phyloP scores from a whole-genome alignment of 2,113 vertebrate genomes.

The Monopterus albus region DNA sequence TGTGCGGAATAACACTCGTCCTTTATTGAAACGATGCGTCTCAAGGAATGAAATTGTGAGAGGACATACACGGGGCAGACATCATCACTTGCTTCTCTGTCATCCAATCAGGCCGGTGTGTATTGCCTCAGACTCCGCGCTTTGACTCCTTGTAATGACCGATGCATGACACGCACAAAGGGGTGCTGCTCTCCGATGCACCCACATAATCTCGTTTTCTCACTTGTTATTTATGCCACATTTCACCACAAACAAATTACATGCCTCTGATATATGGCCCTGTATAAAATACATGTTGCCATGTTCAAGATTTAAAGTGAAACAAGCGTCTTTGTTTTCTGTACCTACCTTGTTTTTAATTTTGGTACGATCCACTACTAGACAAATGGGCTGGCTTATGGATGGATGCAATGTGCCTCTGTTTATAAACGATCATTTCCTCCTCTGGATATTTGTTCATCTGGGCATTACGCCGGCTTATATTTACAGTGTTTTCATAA shows the following conservation, averaged over 20 bases:
- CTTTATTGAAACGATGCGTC: slow-evolving; percentile 28
- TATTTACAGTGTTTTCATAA: background rate
- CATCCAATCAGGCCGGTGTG: background rate
- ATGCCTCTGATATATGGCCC: accelerated
- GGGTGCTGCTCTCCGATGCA: background rate
- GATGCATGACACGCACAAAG: accelerated
- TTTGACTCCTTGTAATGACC: background rate
- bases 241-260: accelerated
- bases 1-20: slow-evolving; percentile 1
- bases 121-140: background rate
- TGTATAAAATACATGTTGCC: accelerated
- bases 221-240: accelerated
- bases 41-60: slow-evolving; percentile 80
- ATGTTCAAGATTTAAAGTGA: background rate
- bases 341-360: accelerated
- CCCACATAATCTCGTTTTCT: accelerated
- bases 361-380: slow-evolving; percentile 74
- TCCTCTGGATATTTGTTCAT: background rate
- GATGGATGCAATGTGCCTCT: slow-evolving; percentile 59
- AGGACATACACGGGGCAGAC: slow-evolving; percentile 76
- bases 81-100: slow-evolving; percentile 57
- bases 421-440: slow-evolving; percentile 58
- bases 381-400: slow-evolving; percentile 16
- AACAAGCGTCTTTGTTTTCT: background rate
- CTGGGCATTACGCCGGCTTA: background rate